A percentile compares a stretch with the other conserved stretches of the same genome.
These are phyloP conservation scores for Andrena praecox DNA, from an alignment of 2,888 invertebrate species.

Conservation along the genomic window DNA sequence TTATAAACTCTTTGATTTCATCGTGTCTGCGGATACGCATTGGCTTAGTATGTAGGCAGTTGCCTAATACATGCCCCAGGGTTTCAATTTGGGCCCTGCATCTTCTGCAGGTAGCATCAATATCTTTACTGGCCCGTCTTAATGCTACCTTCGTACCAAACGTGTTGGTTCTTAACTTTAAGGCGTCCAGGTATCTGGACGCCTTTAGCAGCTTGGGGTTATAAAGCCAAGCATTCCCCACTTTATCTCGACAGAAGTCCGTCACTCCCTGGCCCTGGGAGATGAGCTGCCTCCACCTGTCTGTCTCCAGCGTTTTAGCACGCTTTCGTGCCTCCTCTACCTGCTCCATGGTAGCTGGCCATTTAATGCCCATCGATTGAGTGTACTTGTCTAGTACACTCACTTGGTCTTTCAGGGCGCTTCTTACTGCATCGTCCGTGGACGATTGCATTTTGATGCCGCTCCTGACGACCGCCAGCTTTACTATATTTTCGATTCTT, in stretches of 20 bases:
- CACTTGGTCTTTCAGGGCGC: neutral
- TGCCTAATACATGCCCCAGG: neutral
- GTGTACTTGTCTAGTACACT: neutral
- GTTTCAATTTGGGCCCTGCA: neutral
- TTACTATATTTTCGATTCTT: neutral
- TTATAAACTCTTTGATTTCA: neutral
- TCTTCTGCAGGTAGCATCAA: neutral
- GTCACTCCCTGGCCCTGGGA: too few species aligned
- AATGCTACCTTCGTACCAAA: neutral
- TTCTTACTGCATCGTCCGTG: neutral
- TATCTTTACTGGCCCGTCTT: neutral
- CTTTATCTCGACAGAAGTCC: neutral
- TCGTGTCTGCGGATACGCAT: neutral
- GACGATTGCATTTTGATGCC: neutral
- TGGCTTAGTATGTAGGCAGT: neutral
- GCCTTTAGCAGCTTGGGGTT: neutral
- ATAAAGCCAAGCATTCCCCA: neutral
- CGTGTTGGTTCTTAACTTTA: neutral
- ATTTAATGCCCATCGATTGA: too few species aligned
- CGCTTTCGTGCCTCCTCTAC: neutral
- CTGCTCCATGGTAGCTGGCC: too few species aligned
- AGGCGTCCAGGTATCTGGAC: neutral
- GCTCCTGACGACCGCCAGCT: neutral
- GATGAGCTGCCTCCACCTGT: too few species aligned
- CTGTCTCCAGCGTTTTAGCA: too few species aligned